Conservation (phyloP, 2,113 vertebrate species). For the Osmerus mordax region DNA sequence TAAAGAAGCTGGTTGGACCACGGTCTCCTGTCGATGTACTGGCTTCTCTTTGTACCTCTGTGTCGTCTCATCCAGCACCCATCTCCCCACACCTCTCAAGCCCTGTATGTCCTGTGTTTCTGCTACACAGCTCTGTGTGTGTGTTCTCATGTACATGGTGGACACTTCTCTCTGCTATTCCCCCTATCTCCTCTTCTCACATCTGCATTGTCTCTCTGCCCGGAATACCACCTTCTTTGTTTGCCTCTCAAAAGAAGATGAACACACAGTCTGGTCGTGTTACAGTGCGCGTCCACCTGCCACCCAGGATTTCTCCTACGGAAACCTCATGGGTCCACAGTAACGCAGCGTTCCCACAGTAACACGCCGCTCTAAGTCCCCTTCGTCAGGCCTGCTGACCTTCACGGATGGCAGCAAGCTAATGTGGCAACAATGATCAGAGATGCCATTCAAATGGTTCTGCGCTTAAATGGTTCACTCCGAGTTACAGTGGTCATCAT, state of each 20-base stretch:
- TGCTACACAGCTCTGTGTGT: conserved; percentile 63
- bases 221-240: conserved; percentile 37
- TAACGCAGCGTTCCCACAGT: background rate
- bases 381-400: background rate
- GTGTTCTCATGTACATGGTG: conserved; percentile 60
- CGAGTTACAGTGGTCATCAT: background rate
- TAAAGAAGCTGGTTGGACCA: conserved; percentile 60
- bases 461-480: background rate
- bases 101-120: conserved; percentile 59
- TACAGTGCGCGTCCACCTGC: too few relatives aligned
- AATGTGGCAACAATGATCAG: background rate
- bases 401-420: background rate
- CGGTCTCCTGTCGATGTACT: conserved; percentile 58
- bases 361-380: background rate
- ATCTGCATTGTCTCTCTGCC: conserved; percentile 67
- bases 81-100: conserved; percentile 42
- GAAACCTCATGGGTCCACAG: too few relatives aligned
- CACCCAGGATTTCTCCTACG: too few relatives aligned
- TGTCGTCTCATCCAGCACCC: conserved; percentile 68
- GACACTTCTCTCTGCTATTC: conserved; percentile 47
- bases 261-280: conserved; percentile 9
- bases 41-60: conserved; percentile 61
- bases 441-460: background rate
- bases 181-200: conserved; percentile 43
- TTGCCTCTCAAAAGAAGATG: conserved; percentile 40